Conservation (phyloP, 1,140 invertebrate genomes). For the Argopecten irradians region DNA sequence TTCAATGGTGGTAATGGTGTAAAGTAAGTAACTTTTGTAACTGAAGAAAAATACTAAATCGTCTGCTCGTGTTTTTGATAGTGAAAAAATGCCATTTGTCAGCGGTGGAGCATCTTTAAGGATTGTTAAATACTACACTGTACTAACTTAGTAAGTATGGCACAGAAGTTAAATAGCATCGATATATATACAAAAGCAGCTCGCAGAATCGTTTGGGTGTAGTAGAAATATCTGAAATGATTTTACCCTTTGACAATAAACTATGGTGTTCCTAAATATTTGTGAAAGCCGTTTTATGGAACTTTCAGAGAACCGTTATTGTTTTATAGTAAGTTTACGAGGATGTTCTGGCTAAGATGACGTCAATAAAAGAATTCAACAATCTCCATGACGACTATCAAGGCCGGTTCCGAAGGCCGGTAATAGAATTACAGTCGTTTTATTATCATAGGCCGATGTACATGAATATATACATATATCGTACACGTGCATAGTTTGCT, state of each 20-base stretch:
- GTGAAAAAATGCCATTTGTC: too few species aligned
- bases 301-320: neutral
- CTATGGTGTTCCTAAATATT: neutral
- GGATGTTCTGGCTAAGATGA: conserved; percentile 8
- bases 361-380: neutral
- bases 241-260: neutral
- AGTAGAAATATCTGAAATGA: neutral
- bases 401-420: neutral
- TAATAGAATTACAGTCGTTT: neutral
- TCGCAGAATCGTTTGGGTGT: too few species aligned
- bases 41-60: too few species aligned
- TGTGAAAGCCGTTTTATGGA: neutral
- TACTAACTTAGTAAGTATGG: too few species aligned
- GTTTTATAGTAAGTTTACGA: neutral
- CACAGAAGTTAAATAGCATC: too few species aligned
- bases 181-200: too few species aligned
- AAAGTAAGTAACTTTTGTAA: too few species aligned
- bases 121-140: too few species aligned
- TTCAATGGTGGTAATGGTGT: too few species aligned
- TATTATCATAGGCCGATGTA: neutral
- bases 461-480: neutral
- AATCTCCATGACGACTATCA: neutral
- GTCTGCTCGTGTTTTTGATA: too few species aligned
- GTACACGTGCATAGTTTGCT: neutral
- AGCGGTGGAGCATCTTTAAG: too few species aligned